Base-by-base conservation (phyloP, 2,888 invertebrate genomes). In the Keiferia lycopersicella region DNA sequence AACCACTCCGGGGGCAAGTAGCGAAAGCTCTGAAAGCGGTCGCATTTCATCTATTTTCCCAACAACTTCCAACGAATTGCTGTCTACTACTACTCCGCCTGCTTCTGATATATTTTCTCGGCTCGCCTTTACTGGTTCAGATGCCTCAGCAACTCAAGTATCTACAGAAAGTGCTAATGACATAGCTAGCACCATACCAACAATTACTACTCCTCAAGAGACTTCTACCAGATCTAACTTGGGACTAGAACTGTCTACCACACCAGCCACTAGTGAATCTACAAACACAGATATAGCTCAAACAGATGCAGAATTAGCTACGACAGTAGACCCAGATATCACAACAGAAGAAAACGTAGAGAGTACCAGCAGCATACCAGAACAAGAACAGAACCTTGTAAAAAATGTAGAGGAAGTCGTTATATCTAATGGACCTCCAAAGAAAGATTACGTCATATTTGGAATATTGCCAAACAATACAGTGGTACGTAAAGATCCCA, bases 401-500 rank as follows among this genome's bases (percentile, higher is more conserved):
- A 71, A 79, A 70, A 70, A 74, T 69, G 71, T 74, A 69, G 75
- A 77, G 73, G 74, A 73, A 73, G 68, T 76, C 67, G 79, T 74
- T 69, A 71, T 71, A 82, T 71, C 70, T 77, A 34, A 80, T 87
- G 61, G 34, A 53, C 45, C 53, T 75, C 94, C 94, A 63, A 92
- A 93, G 78, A 93, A 93, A 84, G 95, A 95, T 88, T 96, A 94
- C 79, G 93, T 94, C 69, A 93, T 96, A 72, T 96, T 95, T 81
- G 96, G 95, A 75, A 94, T 96, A 74, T 92, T 95, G 74, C 95
- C 95, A 68, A 96, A 96, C 83, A 95, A 95, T 88, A 96, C 96
- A 70, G 94, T 96, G 85, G 94, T 95, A 83, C 93, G 95, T 85
- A 95, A 95, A 88, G 93, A 94, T 73, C 95, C 95, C 72, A 93